Percentiles rank a stretch among this genome's conserved stretches.
Conservation (phyloP, 1,140 invertebrate genomes). For the Lepidurus packardi region DNA sequence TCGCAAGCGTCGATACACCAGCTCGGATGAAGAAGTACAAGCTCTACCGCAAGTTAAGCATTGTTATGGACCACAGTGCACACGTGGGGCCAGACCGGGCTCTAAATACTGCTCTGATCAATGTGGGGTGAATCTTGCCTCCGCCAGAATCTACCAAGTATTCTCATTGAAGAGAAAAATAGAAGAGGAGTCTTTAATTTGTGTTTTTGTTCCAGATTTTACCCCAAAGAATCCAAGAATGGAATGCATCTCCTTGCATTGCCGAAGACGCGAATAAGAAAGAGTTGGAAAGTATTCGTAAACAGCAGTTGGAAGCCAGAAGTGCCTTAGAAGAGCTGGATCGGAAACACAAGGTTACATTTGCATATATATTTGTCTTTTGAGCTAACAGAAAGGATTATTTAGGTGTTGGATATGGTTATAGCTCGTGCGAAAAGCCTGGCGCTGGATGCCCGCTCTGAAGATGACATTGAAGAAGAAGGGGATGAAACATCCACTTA, state of each 20-base stretch:
- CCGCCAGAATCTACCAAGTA: constrained; percentile 73
- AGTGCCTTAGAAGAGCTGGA: constrained; percentile 70
- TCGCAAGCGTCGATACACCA: constrained; percentile 24
- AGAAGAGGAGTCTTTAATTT: background rate
- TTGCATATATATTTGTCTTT: constrained; percentile 32
- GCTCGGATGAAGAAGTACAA: constrained; percentile 28
- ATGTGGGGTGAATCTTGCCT: constrained; percentile 87
- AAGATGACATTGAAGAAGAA: constrained; percentile 61
- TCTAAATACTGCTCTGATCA: constrained; percentile 94
- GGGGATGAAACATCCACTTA: constrained; percentile 78
- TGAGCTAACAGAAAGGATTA: background rate
- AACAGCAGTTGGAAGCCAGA: constrained; percentile 67
- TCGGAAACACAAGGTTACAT: constrained; percentile 54
- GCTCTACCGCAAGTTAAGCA: constrained; percentile 49
- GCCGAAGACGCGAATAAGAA: constrained; percentile 82
- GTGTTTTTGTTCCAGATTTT: constrained; percentile 54
- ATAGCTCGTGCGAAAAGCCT: constrained; percentile 64
- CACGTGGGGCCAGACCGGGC: constrained; percentile 62
- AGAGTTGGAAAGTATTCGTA: constrained; percentile 71
- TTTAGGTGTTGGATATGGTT: constrained; percentile 68
- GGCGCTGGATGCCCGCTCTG: constrained; percentile 57
- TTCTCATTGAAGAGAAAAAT: constrained; percentile 29
- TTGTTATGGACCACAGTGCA: constrained; percentile 86
- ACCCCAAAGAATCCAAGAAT: constrained; percentile 88
- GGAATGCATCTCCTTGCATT: constrained; percentile 79